These are phyloP conservation scores for Prosopocoilus inquinatus DNA, from an alignment of 2,888 invertebrate species.

Conservation along the genomic window DNA sequence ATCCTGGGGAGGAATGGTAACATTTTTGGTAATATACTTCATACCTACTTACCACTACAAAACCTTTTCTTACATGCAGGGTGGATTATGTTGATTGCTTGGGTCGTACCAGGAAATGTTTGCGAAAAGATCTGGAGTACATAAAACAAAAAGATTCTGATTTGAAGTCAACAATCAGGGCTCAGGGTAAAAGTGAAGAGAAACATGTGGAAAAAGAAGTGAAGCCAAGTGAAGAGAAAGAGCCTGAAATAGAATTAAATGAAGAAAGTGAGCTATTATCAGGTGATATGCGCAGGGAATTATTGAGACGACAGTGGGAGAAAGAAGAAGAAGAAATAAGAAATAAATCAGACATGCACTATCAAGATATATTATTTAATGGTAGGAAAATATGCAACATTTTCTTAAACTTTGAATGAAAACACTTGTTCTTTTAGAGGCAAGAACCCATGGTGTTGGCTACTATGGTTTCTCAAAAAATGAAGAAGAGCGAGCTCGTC, in stretches of 20 bases:
- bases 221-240: constrained; percentile 14
- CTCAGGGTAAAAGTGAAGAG: constrained; percentile 12
- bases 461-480: constrained; percentile 90
- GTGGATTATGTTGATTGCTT: constrained; percentile 86
- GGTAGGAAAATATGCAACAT: constrained; percentile 61
- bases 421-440: constrained; percentile 60
- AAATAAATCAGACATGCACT: constrained; percentile 78
- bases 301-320: constrained; percentile 84
- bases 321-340: constrained; percentile 72
- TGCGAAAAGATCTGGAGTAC: constrained; percentile 70
- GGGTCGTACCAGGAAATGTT: constrained; percentile 82
- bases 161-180: constrained; percentile 45
- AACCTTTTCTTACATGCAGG: constrained; percentile 53
- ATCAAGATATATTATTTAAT: constrained; percentile 88
- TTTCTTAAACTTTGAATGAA: constrained; percentile 6
- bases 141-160: constrained; percentile 64
- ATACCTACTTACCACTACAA: background rate
- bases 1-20: constrained; percentile 62
- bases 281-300: constrained; percentile 61
- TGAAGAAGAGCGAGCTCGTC: constrained; percentile 72
- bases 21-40: background rate
- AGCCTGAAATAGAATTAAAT: constrained; percentile 29
- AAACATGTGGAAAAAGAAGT: constrained; percentile 21
- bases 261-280: constrained; percentile 52
- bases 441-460: constrained; percentile 87